These are phyloP conservation scores for Matsumurasca onukii DNA, from an alignment of 1,140 invertebrate genomes.

Conservation along the genomic window DNA sequence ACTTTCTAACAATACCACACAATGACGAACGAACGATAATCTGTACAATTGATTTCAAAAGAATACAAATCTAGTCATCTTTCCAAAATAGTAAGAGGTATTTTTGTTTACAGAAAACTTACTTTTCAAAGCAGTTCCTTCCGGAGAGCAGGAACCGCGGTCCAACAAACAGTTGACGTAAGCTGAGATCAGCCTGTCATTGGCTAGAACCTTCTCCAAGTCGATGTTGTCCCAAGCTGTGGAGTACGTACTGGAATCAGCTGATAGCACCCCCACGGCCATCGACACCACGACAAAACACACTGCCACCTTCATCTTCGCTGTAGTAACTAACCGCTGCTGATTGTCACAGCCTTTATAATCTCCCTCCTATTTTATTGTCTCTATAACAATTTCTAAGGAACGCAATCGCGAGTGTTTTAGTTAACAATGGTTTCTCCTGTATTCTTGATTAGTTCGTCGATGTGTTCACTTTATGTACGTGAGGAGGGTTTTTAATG, in stretches of 20 bases:
- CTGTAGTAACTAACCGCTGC: background rate
- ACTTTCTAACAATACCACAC: too few species aligned
- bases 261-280: background rate
- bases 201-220: constrained; percentile 64
- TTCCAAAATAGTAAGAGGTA: too few species aligned
- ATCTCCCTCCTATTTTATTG: too few species aligned
- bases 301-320: constrained; percentile 10
- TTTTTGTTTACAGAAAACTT: too few species aligned
- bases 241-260: constrained; percentile 57
- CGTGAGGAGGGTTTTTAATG: too few species aligned
- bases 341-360: background rate
- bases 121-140: constrained; percentile 69
- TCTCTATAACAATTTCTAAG: too few species aligned
- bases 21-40: too few species aligned
- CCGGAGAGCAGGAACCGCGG: constrained; percentile 64
- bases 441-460: too few species aligned
- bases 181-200: constrained; percentile 62
- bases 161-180: constrained; percentile 69
- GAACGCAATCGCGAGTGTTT: too few species aligned
- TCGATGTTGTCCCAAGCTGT: constrained; percentile 71
- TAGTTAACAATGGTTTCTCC: too few species aligned
- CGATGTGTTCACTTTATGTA: too few species aligned
- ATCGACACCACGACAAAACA: background rate
- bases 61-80: background rate
- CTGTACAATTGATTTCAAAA: too few species aligned